Evolutionary conservation across 2,888 invertebrate genomes (phyloP).

Genomic region (Fabriciana adippe): DNA sequence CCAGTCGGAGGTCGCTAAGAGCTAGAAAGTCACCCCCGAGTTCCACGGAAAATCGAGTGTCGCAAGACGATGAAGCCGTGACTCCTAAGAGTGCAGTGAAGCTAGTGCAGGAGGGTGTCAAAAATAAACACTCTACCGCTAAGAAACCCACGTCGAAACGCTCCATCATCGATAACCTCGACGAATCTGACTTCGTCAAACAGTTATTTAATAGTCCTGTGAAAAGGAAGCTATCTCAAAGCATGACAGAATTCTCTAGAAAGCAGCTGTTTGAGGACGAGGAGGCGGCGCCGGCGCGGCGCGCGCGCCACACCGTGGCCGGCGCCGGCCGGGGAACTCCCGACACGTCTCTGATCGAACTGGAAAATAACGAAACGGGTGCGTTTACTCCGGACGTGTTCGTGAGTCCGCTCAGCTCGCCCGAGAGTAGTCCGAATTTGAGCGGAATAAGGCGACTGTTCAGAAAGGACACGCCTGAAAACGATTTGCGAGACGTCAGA

Average conservation of each 20-base stretch:
- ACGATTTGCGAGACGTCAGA: slow-evolving; percentile 55
- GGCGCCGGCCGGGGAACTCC: slow-evolving; percentile 43
- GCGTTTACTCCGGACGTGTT: slow-evolving; percentile 60
- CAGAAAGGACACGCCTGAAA: slow-evolving; percentile 51
- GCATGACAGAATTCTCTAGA: slow-evolving; percentile 71
- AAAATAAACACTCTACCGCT: slow-evolving; percentile 74
- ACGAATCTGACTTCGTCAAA: slow-evolving; percentile 70
- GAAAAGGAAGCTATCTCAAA: slow-evolving; percentile 74
- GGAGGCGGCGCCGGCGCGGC: slow-evolving; percentile 38
- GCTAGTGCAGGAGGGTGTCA: slow-evolving; percentile 64
- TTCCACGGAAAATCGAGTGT: slow-evolving; percentile 45
- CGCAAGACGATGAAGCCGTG: slow-evolving; percentile 51
- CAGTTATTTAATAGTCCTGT: slow-evolving; percentile 76
- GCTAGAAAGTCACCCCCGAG: slow-evolving; percentile 37
- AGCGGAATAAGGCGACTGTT: slow-evolving; percentile 58
- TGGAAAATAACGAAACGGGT: slow-evolving; percentile 45
- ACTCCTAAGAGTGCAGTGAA: slow-evolving; percentile 69
- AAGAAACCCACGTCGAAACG: slow-evolving; percentile 76
- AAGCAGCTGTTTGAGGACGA: slow-evolving; percentile 58
- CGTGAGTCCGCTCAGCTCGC: slow-evolving; percentile 62
- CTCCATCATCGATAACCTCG: slow-evolving; percentile 69
- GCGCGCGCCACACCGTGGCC: slow-evolving; percentile 52
- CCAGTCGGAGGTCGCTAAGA: slow-evolving; percentile 40
- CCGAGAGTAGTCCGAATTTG: slow-evolving; percentile 53
- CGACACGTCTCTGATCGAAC: slow-evolving; percentile 44